Percentiles rank a stretch among this genome's conserved stretches.
These are phyloP conservation scores for Leptestheria dahalacensis DNA, from an alignment of 1,140 invertebrate species.

Conservation along the genomic window DNA sequence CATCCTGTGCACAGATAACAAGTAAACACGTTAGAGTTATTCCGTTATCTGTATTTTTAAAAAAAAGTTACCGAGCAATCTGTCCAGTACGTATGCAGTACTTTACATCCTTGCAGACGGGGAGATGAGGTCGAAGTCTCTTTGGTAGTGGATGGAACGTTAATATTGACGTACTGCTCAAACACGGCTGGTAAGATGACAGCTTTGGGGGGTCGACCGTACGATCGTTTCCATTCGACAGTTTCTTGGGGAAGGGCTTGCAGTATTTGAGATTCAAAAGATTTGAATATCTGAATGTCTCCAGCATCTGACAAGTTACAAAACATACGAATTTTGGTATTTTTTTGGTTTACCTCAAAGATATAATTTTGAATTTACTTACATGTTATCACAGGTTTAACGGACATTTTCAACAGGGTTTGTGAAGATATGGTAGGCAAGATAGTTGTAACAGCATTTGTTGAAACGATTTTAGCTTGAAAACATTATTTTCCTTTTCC, in stretches of 20 bases:
- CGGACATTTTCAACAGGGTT: too few relatives aligned
- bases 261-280: conserved; percentile 55
- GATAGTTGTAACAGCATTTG: too few relatives aligned
- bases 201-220: conserved; percentile 58
- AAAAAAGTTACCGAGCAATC: conserved; percentile 59
- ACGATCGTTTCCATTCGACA: conserved; percentile 77
- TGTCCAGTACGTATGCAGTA: conserved; percentile 89
- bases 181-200: conserved; percentile 74
- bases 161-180: conserved; percentile 46
- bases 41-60: too few relatives aligned
- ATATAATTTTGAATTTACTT: not conserved
- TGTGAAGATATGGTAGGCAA: too few relatives aligned
- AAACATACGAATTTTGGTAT: too few relatives aligned
- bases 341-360: too few relatives aligned
- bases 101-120: conserved; percentile 2
- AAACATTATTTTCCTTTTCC: too few relatives aligned
- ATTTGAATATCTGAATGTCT: conserved; percentile 67
- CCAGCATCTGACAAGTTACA: conserved; percentile 53
- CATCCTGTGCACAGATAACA: conserved; percentile 47
- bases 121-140: conserved; percentile 24
- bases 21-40: not conserved
- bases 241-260: conserved; percentile 67
- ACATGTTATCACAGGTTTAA: not conserved
- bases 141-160: conserved; percentile 31
- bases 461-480: too few relatives aligned